phyloP scores from a whole-genome alignment of 2,113 vertebrate species.

The pig (Sus scrofa) region DNA sequence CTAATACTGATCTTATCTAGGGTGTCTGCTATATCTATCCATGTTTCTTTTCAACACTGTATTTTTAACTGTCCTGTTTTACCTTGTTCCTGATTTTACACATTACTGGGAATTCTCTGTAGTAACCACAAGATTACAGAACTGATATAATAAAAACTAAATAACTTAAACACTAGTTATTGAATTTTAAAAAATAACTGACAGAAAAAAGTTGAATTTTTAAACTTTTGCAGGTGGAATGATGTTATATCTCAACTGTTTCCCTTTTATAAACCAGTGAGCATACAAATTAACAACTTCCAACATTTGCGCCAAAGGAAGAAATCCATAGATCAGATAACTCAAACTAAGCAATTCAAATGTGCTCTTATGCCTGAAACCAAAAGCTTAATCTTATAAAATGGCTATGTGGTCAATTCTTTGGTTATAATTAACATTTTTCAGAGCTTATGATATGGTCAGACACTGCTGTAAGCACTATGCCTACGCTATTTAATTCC shows the following conservation, averaged over 20 bases:
- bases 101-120: conserved; percentile 24
- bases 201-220: conserved; percentile 30
- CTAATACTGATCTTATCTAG: background rate
- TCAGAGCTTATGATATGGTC: background rate
- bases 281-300: conserved; percentile 7
- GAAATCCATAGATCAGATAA: background rate
- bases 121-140: conserved; percentile 45
- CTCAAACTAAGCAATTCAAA: conserved; percentile 44
- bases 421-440: conserved; percentile 39
- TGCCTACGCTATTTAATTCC: background rate
- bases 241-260: background rate
- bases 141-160: conserved; percentile 46
- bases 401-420: background rate
- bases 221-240: background rate
- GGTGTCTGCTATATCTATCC: background rate
- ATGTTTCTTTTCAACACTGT: background rate
- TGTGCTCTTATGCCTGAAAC: background rate
- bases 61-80: background rate
- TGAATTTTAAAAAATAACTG: background rate
- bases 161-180: background rate
- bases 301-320: background rate
- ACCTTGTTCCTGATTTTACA: conserved; percentile 2
- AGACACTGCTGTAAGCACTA: background rate
- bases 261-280: background rate
- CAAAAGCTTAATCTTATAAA: conserved; percentile 38